These are phyloP conservation scores for Melinaea menophilus DNA, from an alignment of 2,888 invertebrate species.

Conservation along the genomic window DNA sequence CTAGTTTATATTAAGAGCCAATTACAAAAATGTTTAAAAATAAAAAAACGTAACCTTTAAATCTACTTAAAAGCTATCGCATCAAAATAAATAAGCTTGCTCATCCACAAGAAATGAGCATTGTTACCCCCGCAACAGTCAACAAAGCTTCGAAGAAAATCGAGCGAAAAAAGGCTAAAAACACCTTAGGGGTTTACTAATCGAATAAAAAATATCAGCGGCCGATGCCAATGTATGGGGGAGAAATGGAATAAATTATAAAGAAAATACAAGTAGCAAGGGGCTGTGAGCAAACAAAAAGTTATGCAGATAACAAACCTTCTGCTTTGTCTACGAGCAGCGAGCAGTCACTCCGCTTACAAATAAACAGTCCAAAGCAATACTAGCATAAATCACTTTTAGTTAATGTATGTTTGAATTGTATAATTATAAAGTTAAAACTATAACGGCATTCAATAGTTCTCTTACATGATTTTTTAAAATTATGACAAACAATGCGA, in stretches of 20 bases:
- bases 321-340: conserved; percentile 40
- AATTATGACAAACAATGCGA: conserved; percentile 3
- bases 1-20: background rate
- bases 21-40: background rate
- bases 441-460: too few relatives aligned
- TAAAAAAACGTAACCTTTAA: background rate
- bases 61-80: conserved; percentile 33
- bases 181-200: conserved; percentile 80
- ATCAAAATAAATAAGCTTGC: conserved; percentile 67
- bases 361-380: too few relatives aligned
- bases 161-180: conserved; percentile 79
- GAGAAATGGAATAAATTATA: conserved; percentile 77
- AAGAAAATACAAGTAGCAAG: conserved; percentile 75
- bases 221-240: conserved; percentile 76
- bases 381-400: too few relatives aligned
- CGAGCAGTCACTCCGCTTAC: background rate
- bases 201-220: conserved; percentile 80
- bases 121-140: conserved; percentile 73
- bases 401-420: too few relatives aligned
- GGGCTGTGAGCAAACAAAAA: conserved; percentile 71
- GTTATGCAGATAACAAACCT: conserved; percentile 44
- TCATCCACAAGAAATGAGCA: conserved; percentile 76
- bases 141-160: conserved; percentile 79
- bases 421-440: too few relatives aligned
- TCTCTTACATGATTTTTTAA: background rate